Evolutionary conservation across 2,113 vertebrate genomes (phyloP).

Genomic region (Perca flavescens): DNA sequence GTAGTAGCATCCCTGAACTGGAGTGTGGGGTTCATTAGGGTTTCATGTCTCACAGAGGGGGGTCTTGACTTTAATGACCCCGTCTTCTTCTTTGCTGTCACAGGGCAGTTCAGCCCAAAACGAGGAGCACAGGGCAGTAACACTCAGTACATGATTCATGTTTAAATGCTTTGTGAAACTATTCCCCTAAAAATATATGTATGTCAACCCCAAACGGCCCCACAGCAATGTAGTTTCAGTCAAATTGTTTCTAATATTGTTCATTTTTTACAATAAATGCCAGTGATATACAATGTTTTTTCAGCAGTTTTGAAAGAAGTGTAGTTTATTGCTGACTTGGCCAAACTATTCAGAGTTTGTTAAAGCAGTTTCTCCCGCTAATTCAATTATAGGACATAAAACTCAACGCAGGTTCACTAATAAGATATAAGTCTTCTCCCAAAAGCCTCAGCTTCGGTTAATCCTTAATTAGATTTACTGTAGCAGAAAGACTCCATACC

Average conservation of each 20-base stretch:
- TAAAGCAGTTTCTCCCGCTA: slow-evolving; percentile 31
- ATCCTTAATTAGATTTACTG: slow-evolving; percentile 55
- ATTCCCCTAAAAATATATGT: neutral
- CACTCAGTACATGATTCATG: neutral
- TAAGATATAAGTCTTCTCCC: slow-evolving; percentile 20
- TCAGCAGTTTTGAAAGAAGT: neutral
- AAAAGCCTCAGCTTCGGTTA: slow-evolving; percentile 56
- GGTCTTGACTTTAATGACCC: slow-evolving; percentile 36
- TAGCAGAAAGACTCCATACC: slow-evolving; percentile 24
- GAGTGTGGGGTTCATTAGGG: slow-evolving; percentile 58
- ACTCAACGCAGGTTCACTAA: slow-evolving; percentile 43
- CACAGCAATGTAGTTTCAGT: neutral
- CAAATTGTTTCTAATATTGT: neutral
- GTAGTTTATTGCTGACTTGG: slow-evolving; percentile 1
- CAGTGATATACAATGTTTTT: neutral
- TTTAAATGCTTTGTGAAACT: neutral
- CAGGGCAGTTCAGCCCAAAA: slow-evolving; percentile 49
- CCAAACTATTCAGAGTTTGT: neutral
- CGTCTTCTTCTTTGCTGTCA: slow-evolving; percentile 37
- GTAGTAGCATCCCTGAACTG: slow-evolving; percentile 22
- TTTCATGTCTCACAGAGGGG: slow-evolving; percentile 48
- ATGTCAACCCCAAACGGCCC: neutral
- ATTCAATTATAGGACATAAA: slow-evolving; percentile 55
- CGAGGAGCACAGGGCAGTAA: neutral
- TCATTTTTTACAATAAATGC: neutral